Conservation (phyloP, 2,888 invertebrate species). For the Zygogramma bicolorata region DNA sequence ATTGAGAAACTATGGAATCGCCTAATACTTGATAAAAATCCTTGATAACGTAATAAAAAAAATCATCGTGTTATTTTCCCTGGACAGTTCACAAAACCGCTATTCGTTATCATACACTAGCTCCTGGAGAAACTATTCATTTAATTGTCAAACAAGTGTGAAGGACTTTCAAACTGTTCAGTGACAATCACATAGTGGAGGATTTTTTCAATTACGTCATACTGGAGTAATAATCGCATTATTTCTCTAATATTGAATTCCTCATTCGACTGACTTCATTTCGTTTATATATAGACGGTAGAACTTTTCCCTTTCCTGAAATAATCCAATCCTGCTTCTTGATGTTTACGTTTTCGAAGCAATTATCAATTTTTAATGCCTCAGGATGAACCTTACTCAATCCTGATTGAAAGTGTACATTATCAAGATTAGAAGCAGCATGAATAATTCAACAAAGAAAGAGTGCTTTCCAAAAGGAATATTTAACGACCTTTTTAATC, state of each 20-base stretch:
- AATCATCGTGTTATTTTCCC: too few relatives aligned
- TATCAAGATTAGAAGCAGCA: background rate
- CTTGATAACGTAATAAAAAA: too few relatives aligned
- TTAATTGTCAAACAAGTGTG: too few relatives aligned
- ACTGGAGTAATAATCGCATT: too few relatives aligned
- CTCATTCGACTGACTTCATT: background rate
- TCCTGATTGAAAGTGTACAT: slow-evolving; percentile 10
- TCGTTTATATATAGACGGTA: background rate
- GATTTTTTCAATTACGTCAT: too few relatives aligned
- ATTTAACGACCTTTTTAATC: background rate
- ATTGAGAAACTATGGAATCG: too few relatives aligned
- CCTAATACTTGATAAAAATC: too few relatives aligned
- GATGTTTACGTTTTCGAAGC: background rate
- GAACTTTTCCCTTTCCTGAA: background rate
- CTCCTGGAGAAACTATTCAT: too few relatives aligned
- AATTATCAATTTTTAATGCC: background rate
- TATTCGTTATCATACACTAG: too few relatives aligned
- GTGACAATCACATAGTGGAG: too few relatives aligned
- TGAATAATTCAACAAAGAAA: slow-evolving; percentile 6
- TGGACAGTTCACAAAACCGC: too few relatives aligned
- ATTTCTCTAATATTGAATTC: background rate
- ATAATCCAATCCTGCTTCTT: background rate
- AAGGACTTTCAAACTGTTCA: too few relatives aligned
- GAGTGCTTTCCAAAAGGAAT: background rate
- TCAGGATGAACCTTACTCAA: background rate